Conservation (phyloP, 2,888 invertebrate species). For the Exocentrus adspersus region DNA sequence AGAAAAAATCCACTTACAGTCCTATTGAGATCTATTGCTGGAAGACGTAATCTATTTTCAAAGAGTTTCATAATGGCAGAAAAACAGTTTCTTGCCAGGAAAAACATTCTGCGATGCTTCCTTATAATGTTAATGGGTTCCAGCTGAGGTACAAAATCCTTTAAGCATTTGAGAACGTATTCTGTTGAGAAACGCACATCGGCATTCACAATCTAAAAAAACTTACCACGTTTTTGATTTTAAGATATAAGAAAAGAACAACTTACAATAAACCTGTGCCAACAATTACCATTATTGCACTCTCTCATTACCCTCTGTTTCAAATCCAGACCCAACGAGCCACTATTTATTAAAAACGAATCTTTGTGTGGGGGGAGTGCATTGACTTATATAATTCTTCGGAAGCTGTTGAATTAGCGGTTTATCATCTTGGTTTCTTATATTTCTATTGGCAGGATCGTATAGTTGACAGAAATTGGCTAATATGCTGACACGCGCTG, state of each 20-base stretch:
- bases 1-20: too few species aligned
- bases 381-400: too few species aligned
- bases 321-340: background rate
- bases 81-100: conserved; percentile 37
- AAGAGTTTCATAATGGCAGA: conserved; percentile 35
- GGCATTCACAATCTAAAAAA: too few species aligned
- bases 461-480: too few species aligned
- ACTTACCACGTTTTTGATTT: too few species aligned
- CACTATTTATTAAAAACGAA: background rate
- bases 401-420: too few species aligned
- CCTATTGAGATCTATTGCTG: conserved; percentile 13
- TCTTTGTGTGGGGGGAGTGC: too few species aligned
- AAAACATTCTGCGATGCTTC: conserved; percentile 10
- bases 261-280: conserved; percentile 38
- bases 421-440: too few species aligned
- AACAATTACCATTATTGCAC: conserved; percentile 27
- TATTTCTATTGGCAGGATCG: background rate
- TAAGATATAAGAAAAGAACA: background rate
- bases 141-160: conserved; percentile 32
- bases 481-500: too few species aligned
- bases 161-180: too few species aligned
- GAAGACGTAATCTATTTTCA: conserved; percentile 24
- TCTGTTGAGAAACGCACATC: too few species aligned
- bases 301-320: conserved; percentile 9
- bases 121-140: conserved; percentile 20